Percentiles rank a stretch among this genome's conserved stretches.
These are phyloP conservation scores for Drosophila rhopaloa DNA, from an alignment of 1,140 invertebrate genomes.

Conservation along the genomic window DNA sequence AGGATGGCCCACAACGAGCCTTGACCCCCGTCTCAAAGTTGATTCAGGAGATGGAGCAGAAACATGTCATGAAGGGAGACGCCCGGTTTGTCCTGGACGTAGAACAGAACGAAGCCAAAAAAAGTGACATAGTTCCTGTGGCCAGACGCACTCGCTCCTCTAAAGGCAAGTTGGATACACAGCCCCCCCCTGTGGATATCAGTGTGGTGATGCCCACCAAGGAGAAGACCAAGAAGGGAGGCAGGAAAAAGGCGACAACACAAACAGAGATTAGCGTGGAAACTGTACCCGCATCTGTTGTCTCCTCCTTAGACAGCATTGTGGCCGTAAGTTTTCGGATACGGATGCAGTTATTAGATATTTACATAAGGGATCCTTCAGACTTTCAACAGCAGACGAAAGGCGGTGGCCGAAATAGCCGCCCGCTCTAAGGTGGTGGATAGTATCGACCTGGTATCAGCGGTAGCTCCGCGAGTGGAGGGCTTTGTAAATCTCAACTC, in stretches of 20 bases:
- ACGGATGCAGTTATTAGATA: neutral
- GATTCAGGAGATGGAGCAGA: constrained; percentile 55
- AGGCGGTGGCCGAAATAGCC: constrained; percentile 50
- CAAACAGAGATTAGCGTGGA: neutral
- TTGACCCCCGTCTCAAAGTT: constrained; percentile 54
- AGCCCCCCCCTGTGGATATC: neutral
- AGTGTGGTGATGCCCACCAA: neutral
- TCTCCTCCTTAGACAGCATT: constrained; percentile 7
- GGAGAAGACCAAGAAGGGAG: constrained; percentile 1
- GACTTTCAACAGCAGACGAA: constrained; percentile 13
- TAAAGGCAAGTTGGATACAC: constrained; percentile 1
- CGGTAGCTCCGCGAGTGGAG: constrained; percentile 59
- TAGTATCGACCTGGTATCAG: constrained; percentile 64
- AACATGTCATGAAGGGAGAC: neutral
- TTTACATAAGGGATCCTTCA: neutral
- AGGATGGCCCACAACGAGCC: neutral
- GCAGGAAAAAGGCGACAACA: neutral
- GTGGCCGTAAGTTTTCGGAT: neutral
- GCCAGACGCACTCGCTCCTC: constrained; percentile 61
- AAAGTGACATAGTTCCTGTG: constrained; percentile 22
- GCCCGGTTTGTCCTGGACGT: no score
- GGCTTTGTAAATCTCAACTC: constrained; percentile 74
- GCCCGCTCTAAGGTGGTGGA: constrained; percentile 54
- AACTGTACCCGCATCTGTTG: neutral
- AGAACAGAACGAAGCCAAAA: neutral